These are phyloP conservation scores for Bettongia penicillata DNA, from an alignment of 2,113 vertebrate species.

Conservation along the genomic window DNA sequence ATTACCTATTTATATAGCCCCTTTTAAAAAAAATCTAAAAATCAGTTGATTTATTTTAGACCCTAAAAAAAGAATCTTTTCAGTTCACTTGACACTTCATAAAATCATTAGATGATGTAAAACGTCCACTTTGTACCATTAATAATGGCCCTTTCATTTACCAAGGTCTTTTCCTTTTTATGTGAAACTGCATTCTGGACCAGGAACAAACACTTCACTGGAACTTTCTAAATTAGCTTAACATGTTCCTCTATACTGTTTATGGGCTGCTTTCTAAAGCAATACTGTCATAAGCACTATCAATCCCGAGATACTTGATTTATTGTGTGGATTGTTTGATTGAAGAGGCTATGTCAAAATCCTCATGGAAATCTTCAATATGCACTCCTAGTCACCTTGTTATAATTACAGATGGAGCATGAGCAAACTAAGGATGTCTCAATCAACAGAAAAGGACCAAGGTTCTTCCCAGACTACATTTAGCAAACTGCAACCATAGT, in stretches of 20 bases:
- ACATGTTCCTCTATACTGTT: background rate
- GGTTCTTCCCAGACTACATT: background rate
- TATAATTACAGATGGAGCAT: background rate
- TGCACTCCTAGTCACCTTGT: background rate
- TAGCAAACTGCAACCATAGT: background rate
- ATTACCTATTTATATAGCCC: constrained; percentile 36
- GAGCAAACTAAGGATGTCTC: constrained; percentile 21
- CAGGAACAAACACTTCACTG: background rate
- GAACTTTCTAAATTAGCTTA: constrained; percentile 8
- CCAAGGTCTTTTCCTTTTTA: constrained; percentile 47
- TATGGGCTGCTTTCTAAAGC: background rate
- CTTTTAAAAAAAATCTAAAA: constrained; percentile 40
- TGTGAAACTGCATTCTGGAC: constrained; percentile 42
- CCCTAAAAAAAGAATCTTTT: constrained; percentile 49
- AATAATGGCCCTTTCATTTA: constrained; percentile 58
- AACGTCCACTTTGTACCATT: constrained; percentile 57
- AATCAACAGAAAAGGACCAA: background rate
- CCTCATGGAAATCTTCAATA: background rate
- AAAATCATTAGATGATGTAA: constrained; percentile 65
- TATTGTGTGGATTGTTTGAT: background rate
- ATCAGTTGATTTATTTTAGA: constrained; percentile 46
- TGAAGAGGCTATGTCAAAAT: background rate
- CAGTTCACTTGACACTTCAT: constrained; percentile 62
- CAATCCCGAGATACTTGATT: background rate
- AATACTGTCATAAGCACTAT: background rate